These are phyloP conservation scores for Hoplodrina ambigua DNA, from an alignment of 2,888 invertebrate genomes.

Conservation along the genomic window DNA sequence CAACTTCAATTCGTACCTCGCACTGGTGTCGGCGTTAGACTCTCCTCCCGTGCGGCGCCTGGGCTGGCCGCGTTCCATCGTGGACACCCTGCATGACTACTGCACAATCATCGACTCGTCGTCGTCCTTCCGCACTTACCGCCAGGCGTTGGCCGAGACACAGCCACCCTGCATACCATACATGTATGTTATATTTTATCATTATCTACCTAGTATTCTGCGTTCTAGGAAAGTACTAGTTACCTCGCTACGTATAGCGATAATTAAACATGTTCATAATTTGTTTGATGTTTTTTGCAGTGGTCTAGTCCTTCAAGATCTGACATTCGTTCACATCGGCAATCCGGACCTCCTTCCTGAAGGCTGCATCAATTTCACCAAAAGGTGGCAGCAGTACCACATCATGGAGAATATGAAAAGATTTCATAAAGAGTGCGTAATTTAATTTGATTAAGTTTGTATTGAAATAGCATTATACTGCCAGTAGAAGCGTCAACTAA, in stretches of 20 bases:
- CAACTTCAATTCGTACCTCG: conserved; percentile 99
- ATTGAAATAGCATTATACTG: neutral
- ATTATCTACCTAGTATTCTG: neutral
- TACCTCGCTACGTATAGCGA: neutral
- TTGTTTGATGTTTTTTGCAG: conserved; percentile 86
- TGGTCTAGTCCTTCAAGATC: conserved; percentile 99
- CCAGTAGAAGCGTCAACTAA: neutral
- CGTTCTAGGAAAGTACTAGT: neutral
- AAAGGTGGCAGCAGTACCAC: conserved; percentile 99
- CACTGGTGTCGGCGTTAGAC: conserved; percentile 98
- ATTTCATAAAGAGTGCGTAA: conserved; percentile 97
- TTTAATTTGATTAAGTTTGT: neutral
- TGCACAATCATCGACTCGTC: conserved; percentile 99
- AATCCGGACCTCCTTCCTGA: conserved; percentile 97
- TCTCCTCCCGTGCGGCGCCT: conserved; percentile 98
- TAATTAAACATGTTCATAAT: neutral
- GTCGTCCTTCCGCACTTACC: conserved; percentile 99
- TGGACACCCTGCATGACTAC: conserved; percentile 98
- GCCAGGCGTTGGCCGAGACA: conserved; percentile 98
- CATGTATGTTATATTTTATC: conserved; percentile 93
- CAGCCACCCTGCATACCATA: conserved; percentile 99
- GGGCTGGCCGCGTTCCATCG: conserved; percentile 98
- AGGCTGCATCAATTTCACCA: conserved; percentile 98
- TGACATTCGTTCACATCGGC: conserved; percentile 99
- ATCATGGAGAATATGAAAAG: conserved; percentile 99